A percentile compares a stretch with the other conserved stretches of the same genome.
Conservation (phyloP, 2,113 vertebrate genomes). For the Artemisiospiza belli region DNA sequence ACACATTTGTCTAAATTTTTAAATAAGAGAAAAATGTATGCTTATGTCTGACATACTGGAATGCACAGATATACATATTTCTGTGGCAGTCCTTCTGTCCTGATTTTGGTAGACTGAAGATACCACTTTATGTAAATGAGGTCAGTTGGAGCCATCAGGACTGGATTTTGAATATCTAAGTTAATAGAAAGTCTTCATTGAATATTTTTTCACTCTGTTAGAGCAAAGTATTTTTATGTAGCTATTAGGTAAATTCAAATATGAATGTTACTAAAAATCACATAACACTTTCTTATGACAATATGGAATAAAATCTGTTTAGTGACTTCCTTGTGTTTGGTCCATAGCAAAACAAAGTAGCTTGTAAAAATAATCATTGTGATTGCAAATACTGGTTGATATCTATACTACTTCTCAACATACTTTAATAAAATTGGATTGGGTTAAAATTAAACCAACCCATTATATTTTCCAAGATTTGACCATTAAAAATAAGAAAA, state of each 20-base stretch:
- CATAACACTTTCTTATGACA: neutral
- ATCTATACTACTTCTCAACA: neutral
- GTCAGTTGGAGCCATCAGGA: neutral
- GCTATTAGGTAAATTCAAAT: neutral
- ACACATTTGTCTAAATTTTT: neutral
- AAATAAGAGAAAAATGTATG: neutral
- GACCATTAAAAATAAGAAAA: neutral
- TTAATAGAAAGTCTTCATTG: neutral
- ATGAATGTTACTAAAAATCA: neutral
- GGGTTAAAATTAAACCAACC: neutral
- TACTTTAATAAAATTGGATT: neutral
- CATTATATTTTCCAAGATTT: neutral
- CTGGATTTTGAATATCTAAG: neutral
- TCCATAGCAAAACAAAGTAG: neutral
- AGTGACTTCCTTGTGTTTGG: rapidly evolving
- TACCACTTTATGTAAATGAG: neutral
- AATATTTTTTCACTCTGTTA: neutral
- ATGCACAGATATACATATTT: neutral
- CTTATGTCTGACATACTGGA: neutral
- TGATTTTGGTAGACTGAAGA: neutral
- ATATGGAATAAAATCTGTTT: neutral
- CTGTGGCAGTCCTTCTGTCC: neutral
- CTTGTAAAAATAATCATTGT: neutral
- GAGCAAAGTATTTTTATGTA: neutral
- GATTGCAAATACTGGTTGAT: neutral